Evolutionary conservation across 2,888 invertebrate genomes (phyloP).

Genomic region (Andrena hattorfiana): DNA sequence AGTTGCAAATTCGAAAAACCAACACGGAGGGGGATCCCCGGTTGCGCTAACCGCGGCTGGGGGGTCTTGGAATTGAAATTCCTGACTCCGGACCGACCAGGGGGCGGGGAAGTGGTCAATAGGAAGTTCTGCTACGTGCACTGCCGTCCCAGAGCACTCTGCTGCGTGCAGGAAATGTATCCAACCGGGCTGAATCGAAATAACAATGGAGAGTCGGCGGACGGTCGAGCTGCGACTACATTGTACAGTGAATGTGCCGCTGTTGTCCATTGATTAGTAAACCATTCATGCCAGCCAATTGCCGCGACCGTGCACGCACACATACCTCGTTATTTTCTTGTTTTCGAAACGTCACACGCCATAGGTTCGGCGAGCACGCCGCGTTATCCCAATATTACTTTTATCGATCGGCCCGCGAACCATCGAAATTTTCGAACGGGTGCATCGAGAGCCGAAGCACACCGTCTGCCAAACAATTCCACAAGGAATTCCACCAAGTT

Average conservation of each 20-base stretch:
- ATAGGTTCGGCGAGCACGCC: too few species aligned
- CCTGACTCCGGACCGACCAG: slow-evolving; percentile 31
- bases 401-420: neutral
- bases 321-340: slow-evolving; percentile 2
- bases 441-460: neutral
- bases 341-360: neutral
- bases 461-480: neutral
- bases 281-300: slow-evolving; percentile 32
- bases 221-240: slow-evolving; percentile 41
- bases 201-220: slow-evolving; percentile 54
- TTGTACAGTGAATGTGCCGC: slow-evolving; percentile 21
- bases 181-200: slow-evolving; percentile 61
- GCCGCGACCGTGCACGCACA: neutral
- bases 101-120: slow-evolving; percentile 67
- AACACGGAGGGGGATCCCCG: neutral
- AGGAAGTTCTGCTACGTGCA: slow-evolving; percentile 65
- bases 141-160: slow-evolving; percentile 30
- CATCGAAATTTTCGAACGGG: neutral
- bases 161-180: slow-evolving; percentile 64
- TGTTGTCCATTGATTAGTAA: slow-evolving; percentile 38
- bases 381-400: neutral
- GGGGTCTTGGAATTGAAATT: slow-evolving; percentile 59
- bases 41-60: slow-evolving; percentile 29
- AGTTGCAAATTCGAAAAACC: slow-evolving; percentile 20
- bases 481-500: slow-evolving; percentile 10